Evolutionary conservation across 2,888 invertebrate species (phyloP), one percentile per base, ranked within the genome.

Genomic region (Diloba caeruleocephala): DNA sequence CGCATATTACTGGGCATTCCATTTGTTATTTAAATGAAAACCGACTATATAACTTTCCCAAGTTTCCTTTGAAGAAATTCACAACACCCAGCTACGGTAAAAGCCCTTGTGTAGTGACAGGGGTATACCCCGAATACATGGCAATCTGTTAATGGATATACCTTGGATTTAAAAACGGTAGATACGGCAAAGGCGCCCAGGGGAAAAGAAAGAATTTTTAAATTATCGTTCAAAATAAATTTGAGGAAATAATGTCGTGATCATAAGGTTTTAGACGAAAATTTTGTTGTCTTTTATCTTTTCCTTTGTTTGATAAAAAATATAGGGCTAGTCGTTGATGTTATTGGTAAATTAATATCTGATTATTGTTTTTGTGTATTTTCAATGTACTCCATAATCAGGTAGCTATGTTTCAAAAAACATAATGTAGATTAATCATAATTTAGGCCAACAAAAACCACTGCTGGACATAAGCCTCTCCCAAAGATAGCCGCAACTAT

Each of bases 81-180:
- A 12, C 21, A 23, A 33, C 52, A 34, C 50, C 38, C 23, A 17
- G 41, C 7, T 14, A 32, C 8, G 34, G 34, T 14, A 17, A 44
- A 33, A 19, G 17, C 36, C 25, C 28, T 9, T 26, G 29, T 17
- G 9, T 23, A 26, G 23, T 9, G 36, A 28, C 31, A 36, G n/a
- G 55, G 64, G 67, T 67, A 49, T 39, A 63, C n/a, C 49, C 42
- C 63, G 62, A 57, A 63, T 61, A 57, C 42, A 33, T 42, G 44
- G 70, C 79, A 81, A 81, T 81, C 76, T 71, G 75, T 74, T 81
- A 81, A 81, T 81, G 81, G 79, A 70, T 39, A n/a, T n/a, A 38
- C 41, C 60, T 36, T 44, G 34, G 54, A 72, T 51, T 60, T 44
- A 41, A 48, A 13, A 17, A 1, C 8, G 7, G 10, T 14, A 15